Percentiles rank a stretch among this genome's conserved stretches.
phyloP scores from a whole-genome alignment of 1,140 invertebrate species.

The Drosophila funebris region DNA sequence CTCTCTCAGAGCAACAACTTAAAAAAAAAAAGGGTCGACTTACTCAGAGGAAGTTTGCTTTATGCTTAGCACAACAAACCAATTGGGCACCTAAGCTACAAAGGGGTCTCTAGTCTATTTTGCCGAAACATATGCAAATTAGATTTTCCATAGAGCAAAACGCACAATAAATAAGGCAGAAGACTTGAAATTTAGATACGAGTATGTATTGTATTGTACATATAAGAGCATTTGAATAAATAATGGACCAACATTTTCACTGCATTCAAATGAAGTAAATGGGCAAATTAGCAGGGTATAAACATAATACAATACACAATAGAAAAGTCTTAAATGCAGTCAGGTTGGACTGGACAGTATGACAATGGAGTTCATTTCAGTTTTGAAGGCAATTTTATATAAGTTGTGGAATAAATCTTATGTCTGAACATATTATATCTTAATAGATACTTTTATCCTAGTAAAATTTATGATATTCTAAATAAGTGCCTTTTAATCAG shows the following conservation, averaged over 20 bases:
- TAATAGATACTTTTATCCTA: too few relatives aligned
- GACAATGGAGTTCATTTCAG: background rate
- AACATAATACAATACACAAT: constrained; percentile 3
- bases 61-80: constrained; percentile 57
- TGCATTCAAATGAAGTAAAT: constrained; percentile 43
- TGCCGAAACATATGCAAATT: constrained; percentile 62
- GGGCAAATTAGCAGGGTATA: constrained; percentile 34
- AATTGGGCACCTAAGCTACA: constrained; percentile 49
- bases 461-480: too few relatives aligned
- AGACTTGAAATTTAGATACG: constrained; percentile 10
- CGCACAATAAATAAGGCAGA: constrained; percentile 46
- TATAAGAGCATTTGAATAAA: constrained; percentile 59
- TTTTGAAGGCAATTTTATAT: background rate
- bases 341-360: background rate
- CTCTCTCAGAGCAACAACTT: background rate
- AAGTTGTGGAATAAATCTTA: too few relatives aligned
- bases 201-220: constrained; percentile 26
- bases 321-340: background rate
- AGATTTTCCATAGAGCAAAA: constrained; percentile 62
- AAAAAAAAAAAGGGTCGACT: constrained; percentile 54
- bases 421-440: too few relatives aligned
- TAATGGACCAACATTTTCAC: constrained; percentile 50
- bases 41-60: constrained; percentile 43
- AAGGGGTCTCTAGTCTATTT: constrained; percentile 22
- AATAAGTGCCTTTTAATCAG: too few relatives aligned